Evolutionary conservation across 2,888 invertebrate species (phyloP), one percentile per base, ranked within the genome.

Genomic region (Nymphalis polychloros): DNA sequence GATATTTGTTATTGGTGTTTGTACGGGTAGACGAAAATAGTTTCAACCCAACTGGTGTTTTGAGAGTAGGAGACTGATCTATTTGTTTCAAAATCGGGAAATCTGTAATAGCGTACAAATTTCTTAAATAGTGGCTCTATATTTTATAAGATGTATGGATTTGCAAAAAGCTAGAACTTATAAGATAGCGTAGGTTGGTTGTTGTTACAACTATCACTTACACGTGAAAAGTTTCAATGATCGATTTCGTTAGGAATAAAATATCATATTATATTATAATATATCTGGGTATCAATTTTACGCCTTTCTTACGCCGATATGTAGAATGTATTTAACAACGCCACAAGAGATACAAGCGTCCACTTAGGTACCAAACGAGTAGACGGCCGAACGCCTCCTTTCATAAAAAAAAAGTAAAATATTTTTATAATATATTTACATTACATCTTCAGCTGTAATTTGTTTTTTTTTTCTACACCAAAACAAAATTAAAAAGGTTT

Each of bases 321-420:
- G 88, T 90, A 89, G 88, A 87, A 84, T 81, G 90, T 92, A 92
- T 92, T 92, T 92, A 92, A 92, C 86, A 88, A 85, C 87, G 85
- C 78, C 78, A 82, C 87, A 72, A 75, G 73, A 80, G 84, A 85
- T 83, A 84, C 87, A 86, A 86, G 85, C 86, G 87, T 86, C 86
- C 92, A 92, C 86, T 92, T 86, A 74, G 86, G 85, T 72, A 74
- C 72, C 73, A 74, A 75, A 79, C 87, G 85, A 84, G 77, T 86
- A 79, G 83, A 83, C 81, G 81, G 83, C 78, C 81, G 89, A 82
- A 85, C 89, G 88, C 86, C 87, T 85, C 84, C 57, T 52, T 69
- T 67, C 63, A 62, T 55, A 59, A 53, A 67, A 72, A 67, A 63
- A 67, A 71, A 73, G 63, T 63, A 65, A 59, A 62, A 62, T 62